Evolutionary conservation across 2,888 invertebrate species (phyloP).

Genomic region (Coelopa pilipes): DNA sequence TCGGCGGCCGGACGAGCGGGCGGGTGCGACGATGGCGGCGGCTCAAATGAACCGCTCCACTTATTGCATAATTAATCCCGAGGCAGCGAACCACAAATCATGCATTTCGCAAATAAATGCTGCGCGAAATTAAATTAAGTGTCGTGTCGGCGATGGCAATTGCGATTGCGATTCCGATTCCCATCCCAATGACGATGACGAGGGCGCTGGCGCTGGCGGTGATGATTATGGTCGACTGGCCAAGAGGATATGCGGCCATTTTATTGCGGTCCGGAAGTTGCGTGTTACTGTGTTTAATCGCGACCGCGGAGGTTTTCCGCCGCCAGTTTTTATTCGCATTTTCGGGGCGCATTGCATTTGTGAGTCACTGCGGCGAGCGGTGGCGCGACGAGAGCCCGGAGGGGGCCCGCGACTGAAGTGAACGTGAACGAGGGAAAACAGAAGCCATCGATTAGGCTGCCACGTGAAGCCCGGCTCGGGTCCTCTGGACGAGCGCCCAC

Average conservation of each 20-base stretch:
- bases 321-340: not conserved
- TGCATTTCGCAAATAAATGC: constrained; percentile 18
- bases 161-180: constrained; percentile 11
- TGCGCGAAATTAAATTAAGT: constrained; percentile 26
- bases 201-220: not conserved
- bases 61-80: constrained; percentile 26
- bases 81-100: constrained; percentile 29
- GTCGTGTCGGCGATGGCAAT: constrained; percentile 3
- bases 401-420: too few relatives aligned
- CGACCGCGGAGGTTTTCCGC: too few relatives aligned
- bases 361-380: not conserved
- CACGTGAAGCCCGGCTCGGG: too few relatives aligned
- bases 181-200: constrained; percentile 3
- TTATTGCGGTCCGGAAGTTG: constrained; percentile 9
- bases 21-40: not conserved
- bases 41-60: not conserved
- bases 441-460: too few relatives aligned
- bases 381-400: not conserved
- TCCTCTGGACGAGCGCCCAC: too few relatives aligned
- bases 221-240: not conserved
- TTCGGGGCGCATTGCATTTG: not conserved
- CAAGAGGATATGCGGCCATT: not conserved
- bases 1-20: not conserved
- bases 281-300: too few relatives aligned
- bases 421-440: too few relatives aligned